Percentiles rank a stretch among this genome's conserved stretches.
Evolutionary conservation across 2,113 vertebrate species (phyloP).

Genomic region (Athene noctua): DNA sequence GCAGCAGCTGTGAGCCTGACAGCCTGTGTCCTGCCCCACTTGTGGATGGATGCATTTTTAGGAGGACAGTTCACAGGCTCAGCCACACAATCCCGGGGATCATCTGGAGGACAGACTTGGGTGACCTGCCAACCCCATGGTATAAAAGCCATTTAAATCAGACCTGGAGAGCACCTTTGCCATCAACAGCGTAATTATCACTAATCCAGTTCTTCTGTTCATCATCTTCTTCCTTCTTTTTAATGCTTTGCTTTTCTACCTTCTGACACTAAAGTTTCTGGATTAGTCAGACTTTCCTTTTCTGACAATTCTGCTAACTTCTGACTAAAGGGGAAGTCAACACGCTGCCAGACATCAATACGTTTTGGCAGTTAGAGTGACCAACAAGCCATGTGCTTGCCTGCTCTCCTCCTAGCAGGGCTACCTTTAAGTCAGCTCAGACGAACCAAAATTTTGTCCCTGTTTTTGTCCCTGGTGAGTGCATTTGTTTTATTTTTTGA

Average conservation of each 20-base stretch:
- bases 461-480: background rate
- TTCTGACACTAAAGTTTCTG: background rate
- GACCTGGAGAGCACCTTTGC: background rate
- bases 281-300: background rate
- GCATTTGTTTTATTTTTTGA: background rate
- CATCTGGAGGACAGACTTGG: background rate
- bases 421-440: background rate
- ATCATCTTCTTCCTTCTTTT: background rate
- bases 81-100: background rate
- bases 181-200: background rate
- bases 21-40: background rate
- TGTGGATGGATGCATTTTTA: background rate
- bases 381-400: background rate
- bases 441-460: background rate
- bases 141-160: background rate
- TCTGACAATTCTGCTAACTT: background rate
- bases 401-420: background rate
- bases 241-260: background rate
- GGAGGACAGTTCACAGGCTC: background rate
- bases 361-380: background rate
- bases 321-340: background rate
- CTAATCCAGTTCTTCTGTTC: background rate
- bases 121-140: background rate
- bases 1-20: background rate
- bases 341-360: fast-evolving